Evolutionary conservation across 2,888 invertebrate genomes (phyloP).

Genomic region (Mermis nigrescens): DNA sequence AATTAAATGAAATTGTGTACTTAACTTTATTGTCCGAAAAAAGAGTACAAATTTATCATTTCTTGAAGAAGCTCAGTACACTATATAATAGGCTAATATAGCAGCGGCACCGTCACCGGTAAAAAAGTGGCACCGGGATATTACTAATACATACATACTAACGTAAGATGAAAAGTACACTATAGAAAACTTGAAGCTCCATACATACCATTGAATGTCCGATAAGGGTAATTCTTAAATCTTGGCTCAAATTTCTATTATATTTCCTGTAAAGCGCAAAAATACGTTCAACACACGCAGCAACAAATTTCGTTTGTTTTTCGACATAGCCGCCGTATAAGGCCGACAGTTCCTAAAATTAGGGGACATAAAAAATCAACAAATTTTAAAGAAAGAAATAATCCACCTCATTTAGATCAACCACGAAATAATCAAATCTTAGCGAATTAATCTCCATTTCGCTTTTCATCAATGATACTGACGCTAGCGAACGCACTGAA

Average conservation of each 20-base stretch:
- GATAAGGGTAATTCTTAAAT: conserved; percentile 55
- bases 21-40: too few relatives aligned
- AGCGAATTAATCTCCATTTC: conserved; percentile 47
- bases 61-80: too few relatives aligned
- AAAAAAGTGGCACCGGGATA: too few relatives aligned
- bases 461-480: conserved; percentile 67
- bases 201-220: conserved; percentile 89
- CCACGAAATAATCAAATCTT: conserved; percentile 77
- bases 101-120: too few relatives aligned
- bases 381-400: background rate
- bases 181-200: too few relatives aligned
- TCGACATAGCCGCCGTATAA: conserved; percentile 61
- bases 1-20: too few relatives aligned
- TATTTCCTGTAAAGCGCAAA: conserved; percentile 48
- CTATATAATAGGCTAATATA: too few relatives aligned
- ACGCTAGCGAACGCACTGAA: conserved; percentile 65
- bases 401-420: conserved; percentile 57
- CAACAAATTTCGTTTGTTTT: conserved; percentile 46
- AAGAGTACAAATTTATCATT: too few relatives aligned
- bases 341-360: conserved; percentile 52
- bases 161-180: too few relatives aligned
- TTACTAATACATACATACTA: too few relatives aligned
- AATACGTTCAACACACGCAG: conserved; percentile 34
- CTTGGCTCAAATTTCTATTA: conserved; percentile 38
- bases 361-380: conserved; percentile 3